Conservation (phyloP, 1,140 invertebrate genomes). For the Drosophila punjabiensis region DNA sequence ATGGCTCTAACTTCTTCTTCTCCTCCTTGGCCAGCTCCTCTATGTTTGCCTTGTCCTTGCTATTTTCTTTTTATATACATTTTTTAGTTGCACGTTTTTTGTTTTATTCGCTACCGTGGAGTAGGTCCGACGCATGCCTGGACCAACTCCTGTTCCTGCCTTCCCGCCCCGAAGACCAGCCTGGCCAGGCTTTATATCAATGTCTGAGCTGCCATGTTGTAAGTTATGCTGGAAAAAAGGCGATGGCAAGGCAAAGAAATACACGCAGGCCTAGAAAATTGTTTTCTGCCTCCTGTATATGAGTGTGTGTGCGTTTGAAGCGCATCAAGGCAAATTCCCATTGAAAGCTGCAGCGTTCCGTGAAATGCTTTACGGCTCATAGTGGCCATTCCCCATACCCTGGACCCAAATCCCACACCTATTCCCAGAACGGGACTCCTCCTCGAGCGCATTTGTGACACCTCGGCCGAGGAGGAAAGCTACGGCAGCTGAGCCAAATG, state of each 20-base stretch:
- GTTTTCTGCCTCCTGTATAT: slow-evolving; percentile 48
- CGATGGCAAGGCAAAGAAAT: slow-evolving; percentile 35
- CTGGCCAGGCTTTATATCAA: slow-evolving; percentile 70
- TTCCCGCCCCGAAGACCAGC: slow-evolving; percentile 4
- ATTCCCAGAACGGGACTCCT: slow-evolving; percentile 28
- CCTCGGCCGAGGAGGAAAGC: slow-evolving; percentile 43
- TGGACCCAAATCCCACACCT: slow-evolving; percentile 1
- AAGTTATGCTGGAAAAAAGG: slow-evolving; percentile 70
- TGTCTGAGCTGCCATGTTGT: slow-evolving; percentile 80
- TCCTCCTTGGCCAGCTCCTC: slow-evolving; percentile 38
- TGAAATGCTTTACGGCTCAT: slow-evolving; percentile 79
- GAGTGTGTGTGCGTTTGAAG: slow-evolving; percentile 18
- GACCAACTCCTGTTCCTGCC: slow-evolving; percentile 7
- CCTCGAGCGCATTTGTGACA: slow-evolving; percentile 80
- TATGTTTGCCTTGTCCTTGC: slow-evolving; percentile 76
- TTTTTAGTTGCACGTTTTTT: slow-evolving; percentile 69
- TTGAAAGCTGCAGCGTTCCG: slow-evolving; percentile 82
- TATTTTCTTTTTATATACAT: slow-evolving; percentile 78
- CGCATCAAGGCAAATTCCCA: slow-evolving; percentile 76
- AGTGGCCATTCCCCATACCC: slow-evolving; percentile 11
- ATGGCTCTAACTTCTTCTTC: slow-evolving; percentile 23
- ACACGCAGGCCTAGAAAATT: slow-evolving; percentile 71
- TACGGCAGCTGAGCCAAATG: slow-evolving; percentile 62
- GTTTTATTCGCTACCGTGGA: slow-evolving; percentile 53
- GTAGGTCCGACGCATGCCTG: slow-evolving; percentile 70